Evolutionary conservation across 2,888 invertebrate species (phyloP).

Genomic region (Onthophagus sagittarius): DNA sequence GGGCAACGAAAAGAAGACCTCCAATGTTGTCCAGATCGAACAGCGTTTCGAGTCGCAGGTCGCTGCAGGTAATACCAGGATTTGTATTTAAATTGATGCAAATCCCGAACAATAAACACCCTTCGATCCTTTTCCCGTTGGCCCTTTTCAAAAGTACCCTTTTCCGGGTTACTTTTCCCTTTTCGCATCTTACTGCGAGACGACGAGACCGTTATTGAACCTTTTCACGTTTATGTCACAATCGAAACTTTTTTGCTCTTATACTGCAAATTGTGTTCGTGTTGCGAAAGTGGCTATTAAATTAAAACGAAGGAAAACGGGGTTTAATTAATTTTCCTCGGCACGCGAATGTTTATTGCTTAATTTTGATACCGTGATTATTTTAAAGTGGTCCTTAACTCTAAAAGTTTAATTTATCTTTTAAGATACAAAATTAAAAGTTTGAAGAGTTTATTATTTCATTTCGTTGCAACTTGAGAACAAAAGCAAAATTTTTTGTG

Average conservation of each 20-base stretch:
- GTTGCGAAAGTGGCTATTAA: background rate
- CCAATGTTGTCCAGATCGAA: constrained; percentile 88
- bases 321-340: background rate
- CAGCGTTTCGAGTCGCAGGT: constrained; percentile 81
- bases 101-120: background rate
- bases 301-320: background rate
- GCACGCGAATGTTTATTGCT: background rate
- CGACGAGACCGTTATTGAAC: background rate
- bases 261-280: background rate
- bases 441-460: background rate
- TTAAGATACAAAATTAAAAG: background rate
- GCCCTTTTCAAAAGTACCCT: background rate
- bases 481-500: background rate
- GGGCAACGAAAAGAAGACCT: constrained; percentile 85
- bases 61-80: constrained; percentile 65
- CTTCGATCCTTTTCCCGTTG: background rate
- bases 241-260: background rate
- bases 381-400: background rate
- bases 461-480: background rate
- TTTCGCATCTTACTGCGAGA: background rate
- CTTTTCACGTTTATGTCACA: background rate
- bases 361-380: background rate
- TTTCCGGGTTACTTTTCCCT: background rate
- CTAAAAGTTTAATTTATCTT: background rate
- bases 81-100: constrained; percentile 1